These are phyloP conservation scores for Drosophila sproati DNA, from an alignment of 1,140 invertebrate species.

Conservation along the genomic window DNA sequence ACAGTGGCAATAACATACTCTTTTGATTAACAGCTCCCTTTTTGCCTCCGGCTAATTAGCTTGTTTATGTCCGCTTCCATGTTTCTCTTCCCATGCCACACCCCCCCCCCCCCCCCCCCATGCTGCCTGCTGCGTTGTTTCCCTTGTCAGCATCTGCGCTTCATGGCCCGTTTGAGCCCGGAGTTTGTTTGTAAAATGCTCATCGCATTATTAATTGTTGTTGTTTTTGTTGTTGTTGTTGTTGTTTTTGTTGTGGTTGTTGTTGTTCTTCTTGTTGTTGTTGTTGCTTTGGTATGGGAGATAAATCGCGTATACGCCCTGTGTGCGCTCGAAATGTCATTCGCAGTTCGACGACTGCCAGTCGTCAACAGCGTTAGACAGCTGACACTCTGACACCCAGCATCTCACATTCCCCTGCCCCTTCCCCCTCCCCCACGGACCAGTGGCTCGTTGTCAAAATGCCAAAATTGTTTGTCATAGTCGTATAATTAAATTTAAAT, in stretches of 20 bases:
- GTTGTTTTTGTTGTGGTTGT: slow-evolving; percentile 35
- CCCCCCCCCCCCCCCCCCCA: too few species aligned
- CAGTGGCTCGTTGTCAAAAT: slow-evolving; percentile 62
- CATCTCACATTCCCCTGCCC: neutral
- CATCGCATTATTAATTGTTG: slow-evolving; percentile 35
- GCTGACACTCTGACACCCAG: neutral
- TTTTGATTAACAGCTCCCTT: slow-evolving; percentile 35
- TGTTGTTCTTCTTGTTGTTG: neutral
- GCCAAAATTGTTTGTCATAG: slow-evolving; percentile 82
- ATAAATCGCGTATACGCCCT: slow-evolving; percentile 44
- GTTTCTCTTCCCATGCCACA: neutral
- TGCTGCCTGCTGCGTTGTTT: too few species aligned
- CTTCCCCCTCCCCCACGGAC: neutral
- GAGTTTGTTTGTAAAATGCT: slow-evolving; percentile 15
- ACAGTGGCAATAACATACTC: neutral
- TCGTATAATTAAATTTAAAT: slow-evolving; percentile 82
- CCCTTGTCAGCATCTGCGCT: too few species aligned
- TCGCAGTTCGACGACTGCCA: slow-evolving; percentile 35
- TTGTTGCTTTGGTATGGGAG: slow-evolving; percentile 13
- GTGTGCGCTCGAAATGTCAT: slow-evolving; percentile 29
- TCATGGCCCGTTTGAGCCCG: neutral
- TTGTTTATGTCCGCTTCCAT: slow-evolving; percentile 52
- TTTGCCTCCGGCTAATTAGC: slow-evolving; percentile 54
- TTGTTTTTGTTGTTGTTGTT: slow-evolving; percentile 1
- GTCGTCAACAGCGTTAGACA: slow-evolving; percentile 5